Evolutionary conservation across 2,797 vertebrate species (phyloP).

Genomic region (Coccyzus lansbergi): DNA sequence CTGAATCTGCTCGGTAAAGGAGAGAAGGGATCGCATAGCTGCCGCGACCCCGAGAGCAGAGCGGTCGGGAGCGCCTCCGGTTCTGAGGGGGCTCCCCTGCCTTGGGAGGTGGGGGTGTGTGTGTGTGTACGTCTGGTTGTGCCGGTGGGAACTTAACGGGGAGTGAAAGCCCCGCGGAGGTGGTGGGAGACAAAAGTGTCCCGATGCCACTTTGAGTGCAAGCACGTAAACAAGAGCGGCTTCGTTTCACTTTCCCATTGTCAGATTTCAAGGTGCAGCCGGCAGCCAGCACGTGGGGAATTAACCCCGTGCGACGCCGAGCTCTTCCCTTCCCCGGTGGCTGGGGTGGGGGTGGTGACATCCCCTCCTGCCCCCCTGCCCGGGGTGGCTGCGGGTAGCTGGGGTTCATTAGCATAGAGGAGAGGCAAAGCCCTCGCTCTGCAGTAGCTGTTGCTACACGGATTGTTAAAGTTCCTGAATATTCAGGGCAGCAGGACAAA

Average conservation of each 20-base stretch:
- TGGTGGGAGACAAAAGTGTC: not conserved
- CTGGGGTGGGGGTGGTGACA: not conserved
- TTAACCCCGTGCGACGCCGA: not conserved
- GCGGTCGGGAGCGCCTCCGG: slow-evolving; percentile 17
- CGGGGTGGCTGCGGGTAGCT: not conserved
- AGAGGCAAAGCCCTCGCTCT: not conserved
- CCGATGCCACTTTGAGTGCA: not conserved
- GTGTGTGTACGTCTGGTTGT: not conserved
- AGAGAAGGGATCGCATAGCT: not conserved
- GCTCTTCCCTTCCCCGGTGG: not conserved
- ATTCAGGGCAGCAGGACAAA: slow-evolving; percentile 42
- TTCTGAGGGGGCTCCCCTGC: not conserved
- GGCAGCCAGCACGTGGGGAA: slow-evolving; percentile 2
- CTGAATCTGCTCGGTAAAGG: not conserved
- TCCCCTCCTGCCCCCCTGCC: not conserved
- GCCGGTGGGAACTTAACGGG: not conserved
- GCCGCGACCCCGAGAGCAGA: slow-evolving; percentile 16
- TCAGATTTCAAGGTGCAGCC: slow-evolving; percentile 2
- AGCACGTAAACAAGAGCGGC: not conserved
- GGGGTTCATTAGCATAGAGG: not conserved
- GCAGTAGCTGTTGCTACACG: not conserved
- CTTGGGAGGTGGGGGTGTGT: not conserved
- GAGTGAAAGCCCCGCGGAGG: not conserved
- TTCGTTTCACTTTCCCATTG: slow-evolving; percentile 31
- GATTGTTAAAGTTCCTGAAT: slow-evolving; percentile 24